A percentile compares a stretch with the other conserved stretches of the same genome.
Conservation (phyloP, 2,888 invertebrate genomes). For the Machimus rusticus region DNA sequence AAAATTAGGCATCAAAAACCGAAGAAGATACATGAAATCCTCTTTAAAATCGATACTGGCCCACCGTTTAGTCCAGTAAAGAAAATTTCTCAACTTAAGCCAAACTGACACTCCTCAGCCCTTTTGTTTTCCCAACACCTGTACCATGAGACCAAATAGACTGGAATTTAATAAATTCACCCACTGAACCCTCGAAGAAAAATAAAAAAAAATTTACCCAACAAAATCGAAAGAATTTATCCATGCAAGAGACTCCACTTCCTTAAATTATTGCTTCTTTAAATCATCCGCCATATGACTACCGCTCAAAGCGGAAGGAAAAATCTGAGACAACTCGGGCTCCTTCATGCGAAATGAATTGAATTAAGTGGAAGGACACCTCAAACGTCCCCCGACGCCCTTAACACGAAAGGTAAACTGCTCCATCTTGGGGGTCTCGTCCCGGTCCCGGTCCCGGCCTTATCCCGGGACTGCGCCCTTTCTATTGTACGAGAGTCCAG, state of each 20-base stretch:
- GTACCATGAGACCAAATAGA: neutral
- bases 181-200: neutral
- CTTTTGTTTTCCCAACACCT: neutral
- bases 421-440: neutral
- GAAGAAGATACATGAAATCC: no score
- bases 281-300: conserved; percentile 14
- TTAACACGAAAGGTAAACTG: conserved; percentile 33
- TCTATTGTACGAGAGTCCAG: neutral
- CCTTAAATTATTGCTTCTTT: conserved; percentile 19
- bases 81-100: neutral
- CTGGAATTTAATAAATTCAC: neutral
- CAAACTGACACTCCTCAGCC: neutral
- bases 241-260: conserved; percentile 15
- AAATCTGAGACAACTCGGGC: conserved; percentile 35
- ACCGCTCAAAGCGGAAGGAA: conserved; percentile 28
- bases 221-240: conserved; percentile 6
- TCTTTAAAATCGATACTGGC: no score
- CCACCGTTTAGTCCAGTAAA: no score
- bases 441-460: no score
- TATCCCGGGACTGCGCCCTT: neutral
- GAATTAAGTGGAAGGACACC: conserved; percentile 41
- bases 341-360: conserved; percentile 42
- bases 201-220: neutral
- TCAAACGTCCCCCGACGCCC: conserved; percentile 10
- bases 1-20: no score